Evolutionary conservation across 2,888 invertebrate species (phyloP).

Genomic region (Tenthredo scrophulariae): DNA sequence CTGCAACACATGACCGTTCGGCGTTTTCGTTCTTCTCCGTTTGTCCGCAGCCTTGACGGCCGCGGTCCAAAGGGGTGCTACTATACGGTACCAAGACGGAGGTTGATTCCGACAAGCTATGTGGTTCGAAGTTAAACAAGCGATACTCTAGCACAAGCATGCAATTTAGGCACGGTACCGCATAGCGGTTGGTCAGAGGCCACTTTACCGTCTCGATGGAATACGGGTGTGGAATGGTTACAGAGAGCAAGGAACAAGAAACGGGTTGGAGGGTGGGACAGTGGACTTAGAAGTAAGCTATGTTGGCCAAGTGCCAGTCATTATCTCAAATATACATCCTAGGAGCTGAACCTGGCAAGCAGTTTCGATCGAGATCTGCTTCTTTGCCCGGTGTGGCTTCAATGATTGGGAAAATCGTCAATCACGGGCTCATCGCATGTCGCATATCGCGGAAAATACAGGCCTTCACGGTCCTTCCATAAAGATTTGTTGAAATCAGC

Average conservation of each 20-base stretch:
- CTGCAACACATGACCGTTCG: neutral
- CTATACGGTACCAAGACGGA: neutral
- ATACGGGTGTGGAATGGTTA: neutral
- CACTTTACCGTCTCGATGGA: neutral
- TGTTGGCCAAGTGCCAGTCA: constrained; percentile 28
- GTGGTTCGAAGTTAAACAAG: constrained; percentile 35
- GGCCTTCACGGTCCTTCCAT: too few species aligned
- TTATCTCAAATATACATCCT: constrained; percentile 11
- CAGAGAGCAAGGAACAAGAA: neutral
- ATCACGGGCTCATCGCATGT: neutral
- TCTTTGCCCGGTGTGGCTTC: neutral
- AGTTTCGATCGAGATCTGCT: neutral
- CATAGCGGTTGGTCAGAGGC: neutral
- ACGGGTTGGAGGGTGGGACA: neutral
- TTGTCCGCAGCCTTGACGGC: constrained; percentile 1
- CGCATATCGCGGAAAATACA: neutral
- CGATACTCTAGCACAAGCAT: constrained; percentile 14
- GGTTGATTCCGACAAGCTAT: constrained; percentile 17
- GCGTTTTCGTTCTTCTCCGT: neutral
- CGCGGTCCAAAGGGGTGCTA: neutral
- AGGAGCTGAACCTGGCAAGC: neutral
- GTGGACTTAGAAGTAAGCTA: neutral
- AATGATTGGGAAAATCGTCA: neutral
- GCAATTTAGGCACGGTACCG: neutral
- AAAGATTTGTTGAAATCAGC: too few species aligned